A percentile compares a stretch with the other conserved stretches of the same genome.
Evolutionary conservation across 2,113 vertebrate genomes (phyloP).

Genomic region (Ageneiosus marmoratus): DNA sequence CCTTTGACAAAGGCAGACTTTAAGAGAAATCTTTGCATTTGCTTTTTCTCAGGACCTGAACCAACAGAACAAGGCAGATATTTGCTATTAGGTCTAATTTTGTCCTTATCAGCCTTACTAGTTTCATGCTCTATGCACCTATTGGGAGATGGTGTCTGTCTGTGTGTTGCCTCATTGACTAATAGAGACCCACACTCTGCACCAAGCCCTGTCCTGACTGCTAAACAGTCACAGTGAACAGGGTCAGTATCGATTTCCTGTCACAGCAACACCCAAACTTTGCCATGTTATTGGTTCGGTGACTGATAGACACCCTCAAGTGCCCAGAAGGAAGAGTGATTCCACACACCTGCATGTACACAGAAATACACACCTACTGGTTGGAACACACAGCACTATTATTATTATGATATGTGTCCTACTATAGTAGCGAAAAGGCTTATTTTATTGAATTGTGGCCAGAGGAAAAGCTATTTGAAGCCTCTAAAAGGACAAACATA

Average conservation of each 20-base stretch:
- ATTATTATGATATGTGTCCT: constrained; percentile 24
- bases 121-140: constrained; percentile 58
- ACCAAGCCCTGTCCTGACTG: constrained; percentile 68
- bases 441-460: constrained; percentile 36
- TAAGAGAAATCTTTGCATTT: not conserved
- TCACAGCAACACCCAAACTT: constrained; percentile 71
- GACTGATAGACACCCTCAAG: constrained; percentile 67
- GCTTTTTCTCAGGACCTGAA: not conserved
- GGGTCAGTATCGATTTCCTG: constrained; percentile 74
- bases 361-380: constrained; percentile 28
- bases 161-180: constrained; percentile 75
- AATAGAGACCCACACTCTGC: constrained; percentile 77
- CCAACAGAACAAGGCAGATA: not conserved
- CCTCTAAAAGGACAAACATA: constrained; percentile 49
- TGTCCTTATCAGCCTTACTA: constrained; percentile 67
- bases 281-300: constrained; percentile 65
- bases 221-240: constrained; percentile 72
- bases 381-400: constrained; percentile 27
- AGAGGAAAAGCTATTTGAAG: constrained; percentile 48
- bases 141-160: constrained; percentile 68
- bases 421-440: constrained; percentile 22
- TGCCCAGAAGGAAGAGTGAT: constrained; percentile 31
- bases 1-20: not conserved
- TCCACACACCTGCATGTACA: constrained; percentile 40
- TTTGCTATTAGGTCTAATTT: constrained; percentile 51